phyloP scores from a whole-genome alignment of 1,140 invertebrate genomes.

The Drosophila miranda region DNA sequence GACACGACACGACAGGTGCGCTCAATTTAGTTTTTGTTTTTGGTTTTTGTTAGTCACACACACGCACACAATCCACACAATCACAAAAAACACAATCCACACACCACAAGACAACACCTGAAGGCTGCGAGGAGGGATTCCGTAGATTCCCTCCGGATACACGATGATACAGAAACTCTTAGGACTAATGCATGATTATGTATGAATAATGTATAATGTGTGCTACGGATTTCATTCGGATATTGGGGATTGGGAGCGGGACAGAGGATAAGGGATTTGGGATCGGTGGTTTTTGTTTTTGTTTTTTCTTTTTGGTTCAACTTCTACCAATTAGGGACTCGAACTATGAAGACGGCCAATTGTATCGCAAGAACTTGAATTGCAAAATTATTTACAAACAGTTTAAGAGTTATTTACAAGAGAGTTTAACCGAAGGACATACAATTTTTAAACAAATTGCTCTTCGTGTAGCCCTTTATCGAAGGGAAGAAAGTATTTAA shows the following conservation, averaged over 20 bases:
- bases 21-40: too few relatives aligned
- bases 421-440: too few relatives aligned
- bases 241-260: conserved; percentile 1
- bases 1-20: too few relatives aligned
- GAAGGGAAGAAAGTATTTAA: too few relatives aligned
- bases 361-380: too few relatives aligned
- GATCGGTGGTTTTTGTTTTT: conserved; percentile 3
- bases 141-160: too few relatives aligned
- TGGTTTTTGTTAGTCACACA: conserved; percentile 65
- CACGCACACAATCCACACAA: conserved; percentile 39
- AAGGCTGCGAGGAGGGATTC: conserved; percentile 20
- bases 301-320: conserved; percentile 7
- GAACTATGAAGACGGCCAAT: conserved; percentile 36
- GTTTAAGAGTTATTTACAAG: too few relatives aligned
- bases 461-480: too few relatives aligned
- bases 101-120: conserved; percentile 48
- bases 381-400: conserved; percentile 43
- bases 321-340: conserved; percentile 27
- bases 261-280: conserved; percentile 1
- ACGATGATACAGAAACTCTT: conserved; percentile 58
- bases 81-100: conserved; percentile 24
- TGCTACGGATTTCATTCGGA: conserved; percentile 43
- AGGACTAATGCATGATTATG: conserved; percentile 76
- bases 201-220: conserved; percentile 73
- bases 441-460: too few relatives aligned